These are phyloP conservation scores for Siphonodentalium dalli DNA, from an alignment of 2,888 invertebrate genomes.

Conservation along the genomic window DNA sequence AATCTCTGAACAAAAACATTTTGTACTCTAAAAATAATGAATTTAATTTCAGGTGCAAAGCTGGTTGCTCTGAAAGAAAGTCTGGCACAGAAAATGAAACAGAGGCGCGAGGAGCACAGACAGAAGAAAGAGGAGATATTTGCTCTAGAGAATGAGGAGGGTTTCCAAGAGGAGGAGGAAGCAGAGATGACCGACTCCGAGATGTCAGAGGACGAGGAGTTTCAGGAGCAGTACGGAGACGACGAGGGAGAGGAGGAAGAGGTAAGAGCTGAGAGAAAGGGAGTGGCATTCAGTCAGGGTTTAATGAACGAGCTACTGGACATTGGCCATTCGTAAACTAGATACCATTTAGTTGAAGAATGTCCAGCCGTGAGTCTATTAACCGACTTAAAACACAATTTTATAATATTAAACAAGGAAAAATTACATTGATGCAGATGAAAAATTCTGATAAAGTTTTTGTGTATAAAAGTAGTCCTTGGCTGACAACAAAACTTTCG, in stretches of 20 bases:
- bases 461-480: no score
- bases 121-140: slow-evolving; percentile 71
- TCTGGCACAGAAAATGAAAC: slow-evolving; percentile 76
- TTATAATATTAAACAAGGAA: no score
- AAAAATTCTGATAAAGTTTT: no score
- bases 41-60: slow-evolving; percentile 74
- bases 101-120: slow-evolving; percentile 76
- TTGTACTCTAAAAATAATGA: no score
- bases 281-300: no score
- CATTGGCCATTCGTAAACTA: background rate
- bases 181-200: slow-evolving; percentile 65
- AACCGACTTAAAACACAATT: no score
- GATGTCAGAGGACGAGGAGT: slow-evolving; percentile 60
- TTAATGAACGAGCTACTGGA: no score
- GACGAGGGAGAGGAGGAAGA: slow-evolving; percentile 38
- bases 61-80: slow-evolving; percentile 76
- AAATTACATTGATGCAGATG: no score
- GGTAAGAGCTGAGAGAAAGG: slow-evolving; percentile 25
- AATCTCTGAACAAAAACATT: no score
- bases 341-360: no score
- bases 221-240: slow-evolving; percentile 55
- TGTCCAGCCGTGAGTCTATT: no score
- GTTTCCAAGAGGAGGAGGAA: slow-evolving; percentile 35
- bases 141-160: slow-evolving; percentile 61
- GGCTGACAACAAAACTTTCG: no score